Percentiles rank a stretch among this genome's conserved stretches.
Evolutionary conservation across 2,888 invertebrate genomes (phyloP).

Genomic region (Caenorhabditis sp.): DNA sequence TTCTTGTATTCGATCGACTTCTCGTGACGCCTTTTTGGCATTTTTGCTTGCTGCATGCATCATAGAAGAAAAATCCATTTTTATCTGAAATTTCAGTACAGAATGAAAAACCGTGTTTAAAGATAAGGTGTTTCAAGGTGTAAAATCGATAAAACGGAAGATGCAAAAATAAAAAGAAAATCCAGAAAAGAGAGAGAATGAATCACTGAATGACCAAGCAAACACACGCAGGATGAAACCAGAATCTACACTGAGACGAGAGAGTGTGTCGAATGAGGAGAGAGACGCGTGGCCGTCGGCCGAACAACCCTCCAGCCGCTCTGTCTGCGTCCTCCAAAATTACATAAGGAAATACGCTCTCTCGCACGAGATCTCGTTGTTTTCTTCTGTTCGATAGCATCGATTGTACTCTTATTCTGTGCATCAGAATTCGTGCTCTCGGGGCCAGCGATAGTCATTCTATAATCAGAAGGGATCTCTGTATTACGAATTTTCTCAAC

Average conservation of each 20-base stretch:
- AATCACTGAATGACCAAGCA: conserved; percentile 18
- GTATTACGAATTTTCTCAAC: too few relatives aligned
- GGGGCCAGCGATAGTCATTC: too few relatives aligned
- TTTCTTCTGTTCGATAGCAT: neutral
- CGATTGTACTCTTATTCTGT: neutral
- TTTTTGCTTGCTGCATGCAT: conserved; percentile 70
- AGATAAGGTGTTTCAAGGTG: too few relatives aligned
- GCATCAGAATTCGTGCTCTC: too few relatives aligned
- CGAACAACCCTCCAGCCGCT: neutral
- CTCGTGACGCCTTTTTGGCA: conserved; percentile 61
- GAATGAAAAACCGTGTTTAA: too few relatives aligned
- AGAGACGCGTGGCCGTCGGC: neutral
- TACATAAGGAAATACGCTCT: neutral
- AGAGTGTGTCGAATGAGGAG: conserved; percentile 7
- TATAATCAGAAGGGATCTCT: too few relatives aligned
- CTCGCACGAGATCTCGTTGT: neutral
- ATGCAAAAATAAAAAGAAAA: neutral
- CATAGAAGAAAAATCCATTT: conserved; percentile 70
- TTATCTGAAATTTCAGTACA: neutral
- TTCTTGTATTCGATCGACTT: conserved; percentile 58
- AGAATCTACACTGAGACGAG: conserved; percentile 25
- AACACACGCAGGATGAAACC: conserved; percentile 35
- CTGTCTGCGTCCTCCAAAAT: conserved; percentile 2
- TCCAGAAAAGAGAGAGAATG: conserved; percentile 9
- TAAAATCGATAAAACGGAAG: conserved; percentile 3